phyloP scores from a whole-genome alignment of 2,888 invertebrate genomes.

The Pyralis farinalis region DNA sequence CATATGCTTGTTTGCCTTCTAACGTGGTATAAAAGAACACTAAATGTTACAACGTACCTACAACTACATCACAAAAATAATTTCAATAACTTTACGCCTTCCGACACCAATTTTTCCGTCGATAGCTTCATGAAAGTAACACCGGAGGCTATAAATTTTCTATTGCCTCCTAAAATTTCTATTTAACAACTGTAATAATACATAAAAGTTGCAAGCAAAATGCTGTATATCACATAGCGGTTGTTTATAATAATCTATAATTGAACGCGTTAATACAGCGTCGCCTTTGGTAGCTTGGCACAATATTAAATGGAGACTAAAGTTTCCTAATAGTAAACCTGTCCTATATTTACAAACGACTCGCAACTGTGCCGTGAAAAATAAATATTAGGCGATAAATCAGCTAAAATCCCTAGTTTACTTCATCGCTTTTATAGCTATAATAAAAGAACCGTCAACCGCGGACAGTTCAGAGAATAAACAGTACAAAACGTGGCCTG shows the following conservation, averaged over 20 bases:
- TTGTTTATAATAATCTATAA: constrained; percentile 35
- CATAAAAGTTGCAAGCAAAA: constrained; percentile 46
- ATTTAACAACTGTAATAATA: constrained; percentile 43
- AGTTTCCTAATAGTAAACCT: constrained; percentile 45
- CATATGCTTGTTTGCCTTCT: too few species aligned
- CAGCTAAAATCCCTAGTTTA: constrained; percentile 68
- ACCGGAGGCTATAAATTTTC: constrained; percentile 66
- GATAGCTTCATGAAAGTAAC: constrained; percentile 32
- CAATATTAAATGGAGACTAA: constrained; percentile 32
- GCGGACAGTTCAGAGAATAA: constrained; percentile 62
- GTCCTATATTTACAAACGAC: constrained; percentile 55
- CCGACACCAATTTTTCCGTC: constrained; percentile 38
- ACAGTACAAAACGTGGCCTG: constrained; percentile 59
- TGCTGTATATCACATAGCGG: constrained; percentile 27
- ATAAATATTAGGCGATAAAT: constrained; percentile 74
- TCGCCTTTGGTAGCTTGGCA: constrained; percentile 30
- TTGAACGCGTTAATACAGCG: constrained; percentile 21
- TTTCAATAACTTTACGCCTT: constrained; percentile 32
- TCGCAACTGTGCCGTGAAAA: constrained; percentile 66
- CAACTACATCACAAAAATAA: constrained; percentile 15
- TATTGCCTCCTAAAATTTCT: too few species aligned
- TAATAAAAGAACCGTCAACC: constrained; percentile 78
- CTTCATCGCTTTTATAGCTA: constrained; percentile 65
- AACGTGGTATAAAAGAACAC: too few species aligned
- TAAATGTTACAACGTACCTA: neutral